These are phyloP conservation scores for Auanema sp. DNA, from an alignment of 2,888 invertebrate species.

Conservation along the genomic window DNA sequence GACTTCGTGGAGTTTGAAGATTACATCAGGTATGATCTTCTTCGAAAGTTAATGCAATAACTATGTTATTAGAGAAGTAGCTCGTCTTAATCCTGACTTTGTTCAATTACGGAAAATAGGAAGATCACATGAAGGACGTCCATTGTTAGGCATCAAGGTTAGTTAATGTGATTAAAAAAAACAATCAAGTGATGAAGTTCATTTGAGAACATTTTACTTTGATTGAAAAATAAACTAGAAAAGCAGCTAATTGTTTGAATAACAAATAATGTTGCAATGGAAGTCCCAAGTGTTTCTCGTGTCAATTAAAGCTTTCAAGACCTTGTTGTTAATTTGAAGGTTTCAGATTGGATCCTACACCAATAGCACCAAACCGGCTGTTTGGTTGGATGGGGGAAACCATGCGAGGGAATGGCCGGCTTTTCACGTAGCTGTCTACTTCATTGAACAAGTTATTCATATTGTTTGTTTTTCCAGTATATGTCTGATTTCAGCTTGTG, in stretches of 20 bases:
- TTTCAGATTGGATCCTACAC: constrained; percentile 22
- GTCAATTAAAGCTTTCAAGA: neutral
- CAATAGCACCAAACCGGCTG: constrained; percentile 47
- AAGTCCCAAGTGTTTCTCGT: constrained; percentile 3
- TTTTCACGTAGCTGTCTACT: constrained; percentile 59
- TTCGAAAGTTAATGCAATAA: neutral
- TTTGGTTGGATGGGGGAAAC: constrained; percentile 63
- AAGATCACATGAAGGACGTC: constrained; percentile 41
- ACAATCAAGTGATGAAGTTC: neutral
- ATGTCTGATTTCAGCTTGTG: constrained; percentile 34
- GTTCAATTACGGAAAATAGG: constrained; percentile 51
- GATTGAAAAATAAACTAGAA: constrained; percentile 1
- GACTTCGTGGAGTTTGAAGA: constrained; percentile 54
- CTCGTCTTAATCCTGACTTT: constrained; percentile 48
- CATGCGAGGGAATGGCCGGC: constrained; percentile 64
- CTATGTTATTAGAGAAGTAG: constrained; percentile 24
- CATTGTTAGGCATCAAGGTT: constrained; percentile 51
- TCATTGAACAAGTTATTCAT: constrained; percentile 56
- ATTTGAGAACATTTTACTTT: neutral
- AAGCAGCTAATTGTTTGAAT: constrained; percentile 7
- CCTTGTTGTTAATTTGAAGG: neutral
- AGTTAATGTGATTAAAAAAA: neutral
- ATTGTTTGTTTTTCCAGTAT: neutral
- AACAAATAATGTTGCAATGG: constrained; percentile 9
- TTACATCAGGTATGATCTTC: constrained; percentile 25